Base-by-base conservation (phyloP, 1,140 invertebrate species). In the Apocrypta bakeri region DNA sequence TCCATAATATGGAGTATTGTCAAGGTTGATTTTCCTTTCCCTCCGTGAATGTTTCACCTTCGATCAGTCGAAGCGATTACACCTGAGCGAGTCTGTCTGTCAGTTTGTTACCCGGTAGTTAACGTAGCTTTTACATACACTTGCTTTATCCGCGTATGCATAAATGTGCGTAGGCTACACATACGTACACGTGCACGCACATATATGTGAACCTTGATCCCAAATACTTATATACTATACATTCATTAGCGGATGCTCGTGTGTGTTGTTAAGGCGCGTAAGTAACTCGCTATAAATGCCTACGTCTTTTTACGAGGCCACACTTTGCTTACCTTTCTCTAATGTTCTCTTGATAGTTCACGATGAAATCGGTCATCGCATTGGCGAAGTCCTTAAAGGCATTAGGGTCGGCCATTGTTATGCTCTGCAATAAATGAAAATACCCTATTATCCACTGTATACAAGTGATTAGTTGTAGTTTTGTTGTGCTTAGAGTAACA, bases 331-430 rank as follows among this genome's bases (percentile, higher is more conserved):
- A 97, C 96, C 96, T 95, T 86, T 96, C 96, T 88, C 96, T 93
- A 85, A 97, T 96, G 85, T 96, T 97, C 90, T 96, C 96, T 90
- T 97, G 91, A 92, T 98, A 98, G 85, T 97, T 94, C 4, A 95
- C 94, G 72, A 97, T 96, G 88, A 95, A 97, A 85, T 97, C 95
- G 1, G 95, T 93, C 96, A 97, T 97, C 77, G 95, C 94, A 86
- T 95, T 95, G 74, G 95, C 95, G 89, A 96, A 96, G 81, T 96
- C 94, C 88, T 94, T 95, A 90, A 97, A 97, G 85, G 95, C 94
- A 85, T 94, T 94, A 14, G 95, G 93, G 86, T 97, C 48, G 48
- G 48, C 96, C 96, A 97, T 97, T 87, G 89, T 73, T 66, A n/a
- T 14, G 2, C 24, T 1, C 64, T 77, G 66, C 48, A 78, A 84